phyloP scores from a whole-genome alignment of 53 echinoderm and acorn worm genomes.

The Paelopatides confundens region DNA sequence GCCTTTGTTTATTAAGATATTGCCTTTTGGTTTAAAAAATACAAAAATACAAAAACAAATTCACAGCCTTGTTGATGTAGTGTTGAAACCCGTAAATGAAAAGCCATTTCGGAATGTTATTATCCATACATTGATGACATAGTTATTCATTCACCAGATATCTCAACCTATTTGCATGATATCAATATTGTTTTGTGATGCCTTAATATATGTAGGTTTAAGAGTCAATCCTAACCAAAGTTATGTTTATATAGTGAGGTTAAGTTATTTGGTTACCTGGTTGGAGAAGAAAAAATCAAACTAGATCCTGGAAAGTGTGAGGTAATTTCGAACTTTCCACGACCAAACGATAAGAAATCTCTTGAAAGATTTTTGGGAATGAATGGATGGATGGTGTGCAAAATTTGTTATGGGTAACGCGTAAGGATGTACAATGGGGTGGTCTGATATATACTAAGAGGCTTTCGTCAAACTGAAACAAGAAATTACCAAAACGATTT shows the following conservation, averaged over 20 bases:
- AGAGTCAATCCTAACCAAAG: slow-evolving; percentile 45
- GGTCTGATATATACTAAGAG: background rate
- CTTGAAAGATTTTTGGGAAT: slow-evolving; percentile 42
- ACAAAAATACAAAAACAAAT: background rate
- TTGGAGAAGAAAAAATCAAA: background rate
- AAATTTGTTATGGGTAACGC: slow-evolving; percentile 30
- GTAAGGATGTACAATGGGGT: slow-evolving; percentile 40
- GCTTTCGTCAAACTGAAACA: slow-evolving; percentile 30
- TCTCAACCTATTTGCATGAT: too few relatives aligned
- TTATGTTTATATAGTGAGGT: slow-evolving; percentile 20
- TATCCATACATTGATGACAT: too few relatives aligned
- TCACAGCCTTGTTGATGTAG: background rate
- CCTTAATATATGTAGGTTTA: slow-evolving; percentile 50
- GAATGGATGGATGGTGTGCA: slow-evolving; percentile 50
- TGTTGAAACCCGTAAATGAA: too few relatives aligned
- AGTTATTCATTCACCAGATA: too few relatives aligned
- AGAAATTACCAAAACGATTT: too few relatives aligned
- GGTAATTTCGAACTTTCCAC: background rate
- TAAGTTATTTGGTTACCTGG: slow-evolving; percentile 44
- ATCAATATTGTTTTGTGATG: slow-evolving; percentile 10
- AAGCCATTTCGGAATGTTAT: background rate
- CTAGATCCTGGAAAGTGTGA: slow-evolving; percentile 12
- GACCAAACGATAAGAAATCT: slow-evolving; percentile 12
- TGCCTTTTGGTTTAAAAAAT: slow-evolving; percentile 38
- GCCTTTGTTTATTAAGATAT: slow-evolving; percentile 8